Base-by-base conservation (phyloP, 2,888 invertebrate genomes). In the Morpho deidamia region DNA sequence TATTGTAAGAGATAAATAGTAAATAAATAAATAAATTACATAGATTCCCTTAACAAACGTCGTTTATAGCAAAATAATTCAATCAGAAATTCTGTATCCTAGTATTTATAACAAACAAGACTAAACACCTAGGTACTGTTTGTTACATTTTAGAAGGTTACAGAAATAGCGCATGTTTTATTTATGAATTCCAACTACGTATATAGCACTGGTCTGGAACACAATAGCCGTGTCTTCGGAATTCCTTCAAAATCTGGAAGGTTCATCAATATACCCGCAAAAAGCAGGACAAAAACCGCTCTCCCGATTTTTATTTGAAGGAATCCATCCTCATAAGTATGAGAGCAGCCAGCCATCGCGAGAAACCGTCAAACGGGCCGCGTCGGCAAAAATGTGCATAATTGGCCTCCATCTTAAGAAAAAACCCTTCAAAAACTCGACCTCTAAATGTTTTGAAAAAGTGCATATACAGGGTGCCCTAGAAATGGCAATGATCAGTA, bases 311-410 rank as follows among this genome's bases (percentile, higher is more conserved):
- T 88, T 88, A 83, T 88, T 86, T 84, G 83, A 86, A 77, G 81
- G 87, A 86, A 84, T 88, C 83, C 83, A 71, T 73, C 72, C 72
- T 72, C 70, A 70, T 71, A 76, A 82, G 83, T 82, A 81, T 84
- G 80, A 82, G 76, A 62, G 64, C 62, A 68, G 69, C 62, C 62
- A 45, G 53, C 55, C 59, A 53, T 66, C 65, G 68, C 68, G 75
- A 66, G 69, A 70, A 71, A 62, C 70, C 71, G 73, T 77, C 84
- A 87, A 87, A 87, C 75, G 80, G 64, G 66, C 86, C 85, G 84
- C 82, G 70, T 73, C 73, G 79, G 81, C 84, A 88, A 87, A 89
- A 88, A 89, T 89, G 89, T 87, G 83, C 89, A 89, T 88, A 89
- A 89, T 89, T 87, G 89, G 82, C 71, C 68, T 68, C 70, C 75